These are phyloP conservation scores for Cyclophora albipunctata DNA, from an alignment of 2,888 invertebrate genomes.

Conservation along the genomic window DNA sequence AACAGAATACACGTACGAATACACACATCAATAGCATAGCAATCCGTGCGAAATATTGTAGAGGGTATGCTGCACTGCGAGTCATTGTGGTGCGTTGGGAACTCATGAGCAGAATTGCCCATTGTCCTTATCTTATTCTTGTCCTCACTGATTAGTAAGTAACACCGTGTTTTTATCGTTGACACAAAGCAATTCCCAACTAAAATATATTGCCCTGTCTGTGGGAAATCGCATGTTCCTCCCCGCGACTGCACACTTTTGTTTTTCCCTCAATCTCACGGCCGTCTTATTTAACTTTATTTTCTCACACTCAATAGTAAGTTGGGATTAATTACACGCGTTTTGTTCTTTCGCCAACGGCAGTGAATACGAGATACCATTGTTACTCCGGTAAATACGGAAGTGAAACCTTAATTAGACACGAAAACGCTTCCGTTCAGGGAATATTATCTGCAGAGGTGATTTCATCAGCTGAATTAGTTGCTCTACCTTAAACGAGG, in stretches of 20 bases:
- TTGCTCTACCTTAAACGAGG: constrained; percentile 1
- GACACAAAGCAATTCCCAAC: constrained; percentile 61
- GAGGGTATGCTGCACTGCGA: constrained; percentile 24
- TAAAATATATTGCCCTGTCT: constrained; percentile 36
- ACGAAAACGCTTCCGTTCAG: constrained; percentile 25
- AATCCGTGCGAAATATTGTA: constrained; percentile 44
- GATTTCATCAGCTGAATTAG: constrained; percentile 4
- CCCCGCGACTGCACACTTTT: constrained; percentile 37
- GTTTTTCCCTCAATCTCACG: constrained; percentile 56
- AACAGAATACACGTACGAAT: constrained; percentile 2
- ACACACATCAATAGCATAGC: constrained; percentile 15
- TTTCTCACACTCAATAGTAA: constrained; percentile 54
- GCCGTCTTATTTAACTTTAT: constrained; percentile 43
- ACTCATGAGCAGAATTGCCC: constrained; percentile 44
- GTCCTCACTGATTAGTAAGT: constrained; percentile 61
- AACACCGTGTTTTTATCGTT: constrained; percentile 51
- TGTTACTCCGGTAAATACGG: constrained; percentile 33
- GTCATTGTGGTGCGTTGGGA: constrained; percentile 42
- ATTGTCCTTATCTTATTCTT: constrained; percentile 56
- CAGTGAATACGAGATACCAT: constrained; percentile 28
- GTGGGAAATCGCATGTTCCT: constrained; percentile 52
- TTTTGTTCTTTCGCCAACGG: constrained; percentile 34
- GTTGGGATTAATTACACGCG: constrained; percentile 50
- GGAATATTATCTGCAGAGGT: constrained; percentile 11
- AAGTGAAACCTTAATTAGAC: constrained; percentile 28